Base-by-base conservation (phyloP, 2,113 vertebrate genomes). In the Burhinus bistriatus region DNA sequence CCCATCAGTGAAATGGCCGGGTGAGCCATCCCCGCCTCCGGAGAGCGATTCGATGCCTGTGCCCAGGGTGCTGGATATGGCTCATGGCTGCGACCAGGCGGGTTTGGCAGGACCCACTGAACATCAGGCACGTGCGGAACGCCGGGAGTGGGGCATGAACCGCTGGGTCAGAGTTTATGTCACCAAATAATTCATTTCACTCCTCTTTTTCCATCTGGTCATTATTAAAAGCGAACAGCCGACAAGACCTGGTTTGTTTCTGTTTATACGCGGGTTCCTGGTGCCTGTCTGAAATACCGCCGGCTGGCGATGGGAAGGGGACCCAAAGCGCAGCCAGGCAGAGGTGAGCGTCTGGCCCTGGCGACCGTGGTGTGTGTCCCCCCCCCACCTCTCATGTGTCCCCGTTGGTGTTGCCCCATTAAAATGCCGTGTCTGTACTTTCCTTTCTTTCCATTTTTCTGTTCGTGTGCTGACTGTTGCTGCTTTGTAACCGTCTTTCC, bases 381-480 rank as follows among this genome's bases (percentile, higher is more conserved):
- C 51, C 7, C 44, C 51, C 54, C 87, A 18, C 83, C 59, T 6
- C 54, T 42, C 97, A 70, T 97, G 64, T 93, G 97, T 98, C 93
- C 87, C 52, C 1, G 59, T 97, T 38, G 0, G 19, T 93, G 97
- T 97, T 95, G 30, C 83, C 80, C 92, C 78, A 98, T 98, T 97
- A 97, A 98, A 94, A 97, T 78, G 44, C 51, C 36, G 64, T 84
- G 95, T 96, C 96, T 96, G 96, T 95, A 76, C 79, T 95, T 96
- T 85, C 89, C 83, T 96, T 96, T 94, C 77, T 96, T 93, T 89
- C 58, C 82, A 54, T 59, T 95, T 93, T 81, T 68, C 84, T 42
- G 95, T 95, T 61, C 1, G 5, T 73, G 88, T 2, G n/a, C 58
- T 93, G 90, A 20, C 47, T 59, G 83, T 82, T 36, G 54, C 95